Evolutionary conservation across 2,888 invertebrate genomes (phyloP).

Genomic region (Cataglyphis livida): DNA sequence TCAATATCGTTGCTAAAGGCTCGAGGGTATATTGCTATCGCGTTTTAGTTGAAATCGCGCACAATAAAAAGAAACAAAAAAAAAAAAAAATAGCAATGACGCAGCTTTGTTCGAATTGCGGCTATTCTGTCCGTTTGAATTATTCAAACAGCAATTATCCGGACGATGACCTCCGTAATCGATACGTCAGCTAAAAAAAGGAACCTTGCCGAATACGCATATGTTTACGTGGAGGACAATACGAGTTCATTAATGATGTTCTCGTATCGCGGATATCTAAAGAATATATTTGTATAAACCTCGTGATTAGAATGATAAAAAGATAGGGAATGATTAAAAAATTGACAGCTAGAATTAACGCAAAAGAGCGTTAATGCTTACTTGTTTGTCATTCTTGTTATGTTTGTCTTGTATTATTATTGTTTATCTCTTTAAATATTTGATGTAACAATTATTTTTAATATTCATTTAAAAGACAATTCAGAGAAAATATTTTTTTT

Average conservation of each 20-base stretch:
- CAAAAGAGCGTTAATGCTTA: neutral
- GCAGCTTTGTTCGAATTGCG: conserved; percentile 6
- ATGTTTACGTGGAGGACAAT: neutral
- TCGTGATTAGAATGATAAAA: neutral
- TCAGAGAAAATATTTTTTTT: neutral
- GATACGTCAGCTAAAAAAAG: conserved; percentile 35
- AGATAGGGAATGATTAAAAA: neutral
- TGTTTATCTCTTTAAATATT: neutral
- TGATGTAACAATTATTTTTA: neutral
- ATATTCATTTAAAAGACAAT: neutral
- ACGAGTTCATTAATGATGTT: neutral
- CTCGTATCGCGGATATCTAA: neutral
- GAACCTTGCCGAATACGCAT: conserved; percentile 16
- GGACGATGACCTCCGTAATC: conserved; percentile 32
- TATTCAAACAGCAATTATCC: conserved; percentile 47
- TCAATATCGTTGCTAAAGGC: conserved; percentile 31
- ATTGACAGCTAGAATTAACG: neutral
- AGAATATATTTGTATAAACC: neutral
- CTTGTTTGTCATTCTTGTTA: neutral
- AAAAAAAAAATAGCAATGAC: neutral
- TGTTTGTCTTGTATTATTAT: too few species aligned
- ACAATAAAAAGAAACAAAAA: neutral
- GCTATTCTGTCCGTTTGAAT: conserved; percentile 25
- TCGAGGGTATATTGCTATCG: conserved; percentile 9
- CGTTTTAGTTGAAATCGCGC: conserved; percentile 10